Base-by-base conservation (phyloP, 2,797 vertebrate species). In the Petrocephalus schoutedeni region DNA sequence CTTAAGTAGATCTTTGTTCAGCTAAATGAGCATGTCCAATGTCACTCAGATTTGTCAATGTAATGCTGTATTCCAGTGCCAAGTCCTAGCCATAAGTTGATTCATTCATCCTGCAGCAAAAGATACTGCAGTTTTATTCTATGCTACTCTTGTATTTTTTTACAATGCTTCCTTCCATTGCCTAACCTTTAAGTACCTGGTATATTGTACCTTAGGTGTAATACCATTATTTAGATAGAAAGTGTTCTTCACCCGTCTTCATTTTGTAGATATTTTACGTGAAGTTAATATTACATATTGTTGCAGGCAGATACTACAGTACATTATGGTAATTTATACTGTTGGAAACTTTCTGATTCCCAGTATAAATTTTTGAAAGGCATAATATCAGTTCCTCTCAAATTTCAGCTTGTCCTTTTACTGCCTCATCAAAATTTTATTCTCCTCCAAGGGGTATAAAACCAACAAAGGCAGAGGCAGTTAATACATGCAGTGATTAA, bases 321-420 rank as follows among this genome's bases (percentile, higher is more conserved):
- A 71, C 28, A 16, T 36, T 71, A 71, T 14, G 12, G 28, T 71
- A 36, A 71, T 71, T 36, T 16, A 36, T 71, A 32, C 28, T 71
- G 23, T 71, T 67, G 64, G 64, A 67, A 67, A 32, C 28, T 32
- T 71, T 28, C 12, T 71, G 64, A 71, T 36, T 71, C 64, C 28
- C 28, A 16, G 5, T 36, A 71, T 71, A 71, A 71, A 36, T 36
- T 71, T 36, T 71, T 71, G 64, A 36, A 71, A 36, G 64, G 16
- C 64, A 16, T 14, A 71, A 32, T 71, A 71, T 28, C 28, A 71
- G 28, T 71, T 71, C 28, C 64, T 16, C 28, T 36, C 64, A 71
- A 36, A 71, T 71, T 71, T 71, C 64, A 71, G 64, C 64, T 71
- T 71, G 64, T 71, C 28, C 12, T 71, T 71, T 71, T 71, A 71